Base-by-base conservation (phyloP, 2,797 vertebrate species). In the Trematocara caparti region DNA sequence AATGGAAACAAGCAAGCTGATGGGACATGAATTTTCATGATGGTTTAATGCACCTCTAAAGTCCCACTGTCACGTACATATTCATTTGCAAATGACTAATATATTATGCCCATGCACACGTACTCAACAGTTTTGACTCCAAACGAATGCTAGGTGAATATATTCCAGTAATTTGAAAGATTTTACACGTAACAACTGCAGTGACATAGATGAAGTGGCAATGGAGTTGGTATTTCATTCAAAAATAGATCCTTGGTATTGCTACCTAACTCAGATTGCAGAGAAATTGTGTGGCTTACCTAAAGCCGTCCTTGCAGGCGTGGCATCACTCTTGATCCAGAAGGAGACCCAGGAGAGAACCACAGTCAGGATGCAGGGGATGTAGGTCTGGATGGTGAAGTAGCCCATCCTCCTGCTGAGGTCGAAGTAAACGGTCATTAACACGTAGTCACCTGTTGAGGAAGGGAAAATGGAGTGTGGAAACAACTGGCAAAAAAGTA, bases 301-400 rank as follows among this genome's bases (percentile, higher is more conserved):
- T 92, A 99, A 89, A 38, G 98, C 97, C 3, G 98, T 99, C 91
- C 98, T 96, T 34, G 98, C 98, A 55, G 98, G 98, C 3, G 98
- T 99, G 48, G 98, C 98, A 62, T 99, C 98, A 86, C 98, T 98
- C 95, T 99, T 99, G 90, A 99, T 99, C 98, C 98, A 99, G 89
- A 99, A 99, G 8, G 98, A 99, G 49, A 99, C 98, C 98, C 98
- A 99, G 49, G 98, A 99, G 45, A 99, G 95, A 62, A 99, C 98
- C 89, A 99, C 98, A 1, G 98, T 99, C 83, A 99, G 94, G 91
- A 99, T 98, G 71, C 98, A 99, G 79, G 98, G 98, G 85, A 99
- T 99, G 91, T 99, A 99, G 6, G 98, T 99, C 93, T 99, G 98
- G 92, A 99, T 99, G 87, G 98, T 99, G 92, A 99, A 99, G 92